phyloP scores from a whole-genome alignment of 2,113 vertebrate species.

The Arothron firmamentum region DNA sequence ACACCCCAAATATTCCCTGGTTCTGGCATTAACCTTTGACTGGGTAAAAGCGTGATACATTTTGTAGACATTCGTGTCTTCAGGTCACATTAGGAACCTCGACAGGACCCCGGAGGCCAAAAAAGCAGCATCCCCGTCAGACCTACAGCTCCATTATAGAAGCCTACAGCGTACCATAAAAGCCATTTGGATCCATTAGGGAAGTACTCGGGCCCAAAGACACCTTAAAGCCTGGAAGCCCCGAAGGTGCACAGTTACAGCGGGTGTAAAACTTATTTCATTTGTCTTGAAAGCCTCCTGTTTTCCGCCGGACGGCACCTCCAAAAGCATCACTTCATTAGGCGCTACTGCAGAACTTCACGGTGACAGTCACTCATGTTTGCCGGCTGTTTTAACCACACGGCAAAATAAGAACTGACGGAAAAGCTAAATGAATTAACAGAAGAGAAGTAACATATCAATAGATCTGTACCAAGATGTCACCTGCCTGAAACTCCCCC shows the following conservation, averaged over 20 bases:
- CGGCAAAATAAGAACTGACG: not conserved
- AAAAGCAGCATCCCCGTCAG: slow-evolving; percentile 64
- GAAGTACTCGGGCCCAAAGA: slow-evolving; percentile 62
- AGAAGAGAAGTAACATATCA: slow-evolving; percentile 6
- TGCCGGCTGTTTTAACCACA: slow-evolving; percentile 11
- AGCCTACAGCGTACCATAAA: slow-evolving; percentile 63
- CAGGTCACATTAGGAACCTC: slow-evolving; percentile 64
- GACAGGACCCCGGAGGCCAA: slow-evolving; percentile 53
- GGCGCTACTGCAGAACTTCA: slow-evolving; percentile 1
- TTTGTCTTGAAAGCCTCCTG: slow-evolving; percentile 40
- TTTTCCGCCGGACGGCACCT: slow-evolving; percentile 12
- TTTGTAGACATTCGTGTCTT: slow-evolving; percentile 49
- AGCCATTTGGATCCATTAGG: slow-evolving; percentile 78
- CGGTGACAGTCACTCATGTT: not conserved
- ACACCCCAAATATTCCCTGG: slow-evolving; percentile 23
- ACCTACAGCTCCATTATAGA: slow-evolving; percentile 73
- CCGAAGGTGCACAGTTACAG: slow-evolving; percentile 68
- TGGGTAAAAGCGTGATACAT: slow-evolving; percentile 52
- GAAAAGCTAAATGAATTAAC: slow-evolving; percentile 27
- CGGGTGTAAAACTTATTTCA: slow-evolving; percentile 57
- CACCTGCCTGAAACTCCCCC: slow-evolving; percentile 36
- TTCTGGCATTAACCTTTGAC: slow-evolving; percentile 42
- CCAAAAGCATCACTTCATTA: not conserved
- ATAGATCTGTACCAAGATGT: slow-evolving; percentile 18
- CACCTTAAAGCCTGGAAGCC: slow-evolving; percentile 69